Conservation (phyloP, 2,797 vertebrate genomes). For the Lates japonicus region DNA sequence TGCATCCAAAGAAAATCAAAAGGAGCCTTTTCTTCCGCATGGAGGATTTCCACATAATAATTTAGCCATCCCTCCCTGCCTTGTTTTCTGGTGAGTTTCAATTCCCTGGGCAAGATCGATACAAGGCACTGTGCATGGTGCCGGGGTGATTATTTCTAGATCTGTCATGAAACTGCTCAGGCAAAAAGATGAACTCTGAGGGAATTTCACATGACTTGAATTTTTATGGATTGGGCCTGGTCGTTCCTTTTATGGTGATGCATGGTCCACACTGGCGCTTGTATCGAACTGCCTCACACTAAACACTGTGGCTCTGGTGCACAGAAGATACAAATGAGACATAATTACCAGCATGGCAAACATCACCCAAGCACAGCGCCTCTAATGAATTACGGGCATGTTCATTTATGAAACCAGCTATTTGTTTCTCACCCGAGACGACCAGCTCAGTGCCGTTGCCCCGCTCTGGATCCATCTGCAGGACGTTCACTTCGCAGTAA, state of each 20-base stretch:
- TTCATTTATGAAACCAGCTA: constrained; percentile 44
- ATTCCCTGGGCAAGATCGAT: constrained; percentile 81
- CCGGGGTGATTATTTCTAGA: constrained; percentile 82
- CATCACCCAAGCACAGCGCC: constrained; percentile 27
- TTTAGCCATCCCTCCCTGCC: constrained; percentile 76
- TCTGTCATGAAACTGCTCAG: constrained; percentile 81
- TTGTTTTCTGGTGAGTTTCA: constrained; percentile 81
- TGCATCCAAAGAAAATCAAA: constrained; percentile 60
- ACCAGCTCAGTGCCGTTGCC: constrained; percentile 69
- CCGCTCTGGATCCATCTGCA: constrained; percentile 53
- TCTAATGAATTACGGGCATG: constrained; percentile 44
- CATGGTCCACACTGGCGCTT: constrained; percentile 17
- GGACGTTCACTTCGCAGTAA: constrained; percentile 70
- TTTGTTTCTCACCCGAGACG: constrained; percentile 73
- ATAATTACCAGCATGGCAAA: constrained; percentile 53
- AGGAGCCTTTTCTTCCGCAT: constrained; percentile 69
- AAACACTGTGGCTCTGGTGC: constrained; percentile 32
- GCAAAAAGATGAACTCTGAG: constrained; percentile 79
- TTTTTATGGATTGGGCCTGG: constrained; percentile 70
- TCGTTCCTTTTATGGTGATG: constrained; percentile 48
- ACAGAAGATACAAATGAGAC: constrained; percentile 68
- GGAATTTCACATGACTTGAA: constrained; percentile 73
- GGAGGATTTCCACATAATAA: constrained; percentile 80
- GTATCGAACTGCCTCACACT: constrained; percentile 35
- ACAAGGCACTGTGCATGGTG: constrained; percentile 64